Evolutionary conservation across 2,113 vertebrate genomes (phyloP).

Genomic region (Perca flavescens): DNA sequence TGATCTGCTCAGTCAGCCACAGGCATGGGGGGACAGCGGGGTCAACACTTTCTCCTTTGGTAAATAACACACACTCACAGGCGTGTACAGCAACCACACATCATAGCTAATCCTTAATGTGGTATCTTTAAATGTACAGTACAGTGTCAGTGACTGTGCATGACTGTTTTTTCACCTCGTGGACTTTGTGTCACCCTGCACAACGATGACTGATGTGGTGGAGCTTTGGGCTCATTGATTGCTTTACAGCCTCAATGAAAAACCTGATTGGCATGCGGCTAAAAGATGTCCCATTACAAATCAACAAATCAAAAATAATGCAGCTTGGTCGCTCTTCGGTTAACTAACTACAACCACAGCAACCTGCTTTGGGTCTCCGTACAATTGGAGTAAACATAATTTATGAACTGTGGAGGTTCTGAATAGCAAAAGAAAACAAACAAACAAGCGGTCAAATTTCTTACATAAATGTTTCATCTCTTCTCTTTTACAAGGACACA

Average conservation of each 20-base stretch:
- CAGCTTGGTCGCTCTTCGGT: slow-evolving; percentile 3
- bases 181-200: not conserved
- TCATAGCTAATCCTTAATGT: slow-evolving; percentile 21
- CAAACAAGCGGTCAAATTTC: slow-evolving; percentile 67
- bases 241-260: slow-evolving; percentile 47
- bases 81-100: slow-evolving; percentile 9
- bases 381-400: slow-evolving; percentile 25
- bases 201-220: slow-evolving; percentile 48
- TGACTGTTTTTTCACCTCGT: slow-evolving; percentile 44
- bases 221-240: slow-evolving; percentile 45
- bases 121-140: slow-evolving; percentile 22
- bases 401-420: slow-evolving; percentile 32
- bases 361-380: not conserved
- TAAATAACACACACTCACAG: slow-evolving; percentile 21
- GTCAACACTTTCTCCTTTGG: slow-evolving; percentile 40
- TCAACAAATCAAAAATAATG: no score
- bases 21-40: slow-evolving; percentile 17
- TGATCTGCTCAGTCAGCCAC: slow-evolving; percentile 42
- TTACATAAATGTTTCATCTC: slow-evolving; percentile 75
- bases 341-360: slow-evolving; percentile 12
- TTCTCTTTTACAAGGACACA: slow-evolving; percentile 78
- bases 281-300: slow-evolving; percentile 40
- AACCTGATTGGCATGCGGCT: slow-evolving; percentile 43
- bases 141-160: slow-evolving; percentile 7
- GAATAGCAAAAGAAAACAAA: slow-evolving; percentile 50